Conservation (phyloP, 1,140 invertebrate genomes). For the Epicauta chinensis region DNA sequence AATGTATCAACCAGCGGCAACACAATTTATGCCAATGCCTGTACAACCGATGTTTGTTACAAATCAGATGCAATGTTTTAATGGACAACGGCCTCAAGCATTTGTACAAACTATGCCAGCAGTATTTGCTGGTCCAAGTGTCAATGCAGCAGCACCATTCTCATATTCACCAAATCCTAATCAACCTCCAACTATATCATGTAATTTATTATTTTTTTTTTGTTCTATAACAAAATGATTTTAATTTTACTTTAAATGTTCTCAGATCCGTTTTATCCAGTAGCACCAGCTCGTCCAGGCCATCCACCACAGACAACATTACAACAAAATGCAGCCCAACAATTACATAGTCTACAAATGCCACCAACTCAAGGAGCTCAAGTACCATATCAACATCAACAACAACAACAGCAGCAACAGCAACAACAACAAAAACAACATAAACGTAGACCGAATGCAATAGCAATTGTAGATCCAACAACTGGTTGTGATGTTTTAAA, state of each 20-base stretch:
- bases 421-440: slow-evolving; percentile 16
- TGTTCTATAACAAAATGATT: background rate
- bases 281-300: background rate
- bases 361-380: slow-evolving; percentile 15
- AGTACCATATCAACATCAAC: slow-evolving; percentile 18
- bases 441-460: slow-evolving; percentile 29
- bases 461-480: slow-evolving; percentile 37
- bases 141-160: background rate
- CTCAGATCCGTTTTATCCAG: background rate
- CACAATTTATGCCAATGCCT: slow-evolving; percentile 15
- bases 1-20: slow-evolving; percentile 13
- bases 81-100: slow-evolving; percentile 10
- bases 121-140: too few relatives aligned
- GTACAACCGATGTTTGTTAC: slow-evolving; percentile 1
- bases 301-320: slow-evolving; percentile 17
- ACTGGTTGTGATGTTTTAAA: slow-evolving; percentile 35
- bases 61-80: slow-evolving; percentile 13
- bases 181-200: slow-evolving; percentile 7
- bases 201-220: slow-evolving; percentile 7
- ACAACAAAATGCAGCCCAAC: slow-evolving; percentile 18
- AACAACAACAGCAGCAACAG: slow-evolving; percentile 5
- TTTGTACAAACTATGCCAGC: slow-evolving; percentile 14
- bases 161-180: slow-evolving; percentile 12
- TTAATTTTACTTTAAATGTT: background rate
- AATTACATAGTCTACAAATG: background rate